Conservation (phyloP, 2,888 invertebrate species). For the Caenorhabditis zanzibari region DNA sequence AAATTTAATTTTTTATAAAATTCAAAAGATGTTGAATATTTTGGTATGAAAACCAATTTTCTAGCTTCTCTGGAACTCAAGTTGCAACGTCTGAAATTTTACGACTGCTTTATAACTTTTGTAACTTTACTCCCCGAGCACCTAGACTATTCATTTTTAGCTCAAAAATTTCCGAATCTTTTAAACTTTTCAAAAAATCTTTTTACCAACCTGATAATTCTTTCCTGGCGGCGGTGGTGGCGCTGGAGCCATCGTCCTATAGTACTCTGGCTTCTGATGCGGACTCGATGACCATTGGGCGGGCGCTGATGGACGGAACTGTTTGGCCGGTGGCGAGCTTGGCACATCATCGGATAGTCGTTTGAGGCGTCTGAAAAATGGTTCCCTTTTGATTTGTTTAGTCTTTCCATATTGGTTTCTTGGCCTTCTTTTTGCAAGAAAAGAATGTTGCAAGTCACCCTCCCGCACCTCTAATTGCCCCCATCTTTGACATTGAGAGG, state of each 20-base stretch:
- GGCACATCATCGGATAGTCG: constrained; percentile 68
- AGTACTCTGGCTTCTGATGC: constrained; percentile 71
- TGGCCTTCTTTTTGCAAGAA: neutral
- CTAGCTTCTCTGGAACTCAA: neutral
- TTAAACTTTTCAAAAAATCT: too few relatives aligned
- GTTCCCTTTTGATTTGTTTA: neutral
- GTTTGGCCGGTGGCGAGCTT: constrained; percentile 68
- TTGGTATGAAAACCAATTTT: neutral
- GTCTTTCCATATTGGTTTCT: neutral
- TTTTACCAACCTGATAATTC: constrained; percentile 73
- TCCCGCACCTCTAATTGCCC: constrained; percentile 4
- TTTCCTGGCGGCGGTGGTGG: constrained; percentile 78
- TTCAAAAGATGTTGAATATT: constrained; percentile 5
- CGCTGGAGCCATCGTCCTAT: constrained; percentile 73
- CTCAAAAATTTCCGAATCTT: too few relatives aligned
- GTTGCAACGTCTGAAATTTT: neutral
- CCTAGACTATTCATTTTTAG: too few relatives aligned
- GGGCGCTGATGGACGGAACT: constrained; percentile 64
- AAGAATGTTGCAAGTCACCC: constrained; percentile 1
- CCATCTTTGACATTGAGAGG: neutral
- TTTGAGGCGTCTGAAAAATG: constrained; percentile 66
- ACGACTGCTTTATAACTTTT: too few relatives aligned
- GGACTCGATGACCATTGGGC: constrained; percentile 61
- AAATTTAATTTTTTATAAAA: neutral
- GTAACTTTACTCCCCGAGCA: too few relatives aligned